phyloP scores from a whole-genome alignment of 2,113 vertebrate species.

The Pterocles burchelli region DNA sequence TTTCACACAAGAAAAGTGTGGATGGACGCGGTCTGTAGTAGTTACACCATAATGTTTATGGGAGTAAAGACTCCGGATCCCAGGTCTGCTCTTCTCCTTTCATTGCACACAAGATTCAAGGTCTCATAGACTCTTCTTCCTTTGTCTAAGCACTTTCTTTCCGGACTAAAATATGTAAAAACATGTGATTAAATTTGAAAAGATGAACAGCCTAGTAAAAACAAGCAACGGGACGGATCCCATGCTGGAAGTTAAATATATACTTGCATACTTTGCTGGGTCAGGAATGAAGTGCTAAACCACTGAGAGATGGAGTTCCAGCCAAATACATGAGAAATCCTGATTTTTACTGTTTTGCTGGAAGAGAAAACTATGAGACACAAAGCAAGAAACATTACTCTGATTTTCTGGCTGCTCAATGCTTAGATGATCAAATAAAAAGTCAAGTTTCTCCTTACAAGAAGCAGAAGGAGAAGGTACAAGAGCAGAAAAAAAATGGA shows the following conservation, averaged over 20 bases:
- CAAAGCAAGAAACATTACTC: not conserved
- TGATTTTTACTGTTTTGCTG: not conserved
- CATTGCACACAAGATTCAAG: not conserved
- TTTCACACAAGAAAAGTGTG: not conserved
- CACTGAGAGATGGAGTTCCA: not conserved
- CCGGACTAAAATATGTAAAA: not conserved
- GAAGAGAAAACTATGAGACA: not conserved
- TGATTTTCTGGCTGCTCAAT: not conserved
- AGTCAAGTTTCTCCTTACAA: not conserved
- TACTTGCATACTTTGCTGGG: constrained; percentile 4
- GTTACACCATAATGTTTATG: not conserved
- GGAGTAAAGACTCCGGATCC: not conserved
- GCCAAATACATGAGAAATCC: not conserved
- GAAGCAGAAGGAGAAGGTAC: not conserved
- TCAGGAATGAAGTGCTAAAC: constrained; percentile 18
- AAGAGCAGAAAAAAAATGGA: not conserved
- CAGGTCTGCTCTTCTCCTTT: not conserved
- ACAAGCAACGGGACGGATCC: not conserved
- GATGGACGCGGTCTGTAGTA: not conserved
- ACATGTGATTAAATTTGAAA: not conserved
- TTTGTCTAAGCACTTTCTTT: not conserved
- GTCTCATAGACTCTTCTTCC: not conserved
- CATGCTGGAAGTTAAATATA: constrained; percentile 18
- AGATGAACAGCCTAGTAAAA: not conserved
- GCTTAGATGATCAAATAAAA: not conserved